Evolutionary conservation across 2,888 invertebrate species (phyloP), one percentile per base, ranked within the genome.

Genomic region (Toxonevra muliebris): DNA sequence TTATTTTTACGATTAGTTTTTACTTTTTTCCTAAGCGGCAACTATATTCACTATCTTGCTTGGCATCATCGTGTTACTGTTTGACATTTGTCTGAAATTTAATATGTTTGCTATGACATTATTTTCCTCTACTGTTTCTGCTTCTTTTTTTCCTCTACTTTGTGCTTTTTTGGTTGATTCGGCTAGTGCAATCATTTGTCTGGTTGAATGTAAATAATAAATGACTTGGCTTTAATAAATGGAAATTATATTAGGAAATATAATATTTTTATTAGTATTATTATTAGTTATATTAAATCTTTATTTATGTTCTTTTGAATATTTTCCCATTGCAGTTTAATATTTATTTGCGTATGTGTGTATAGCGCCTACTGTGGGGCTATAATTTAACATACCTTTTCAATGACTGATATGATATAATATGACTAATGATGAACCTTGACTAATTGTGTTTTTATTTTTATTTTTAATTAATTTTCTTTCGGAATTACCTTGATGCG

Each of bases 1-100:
- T 48, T 48, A 13, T 20, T 45, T 61, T 61, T 50, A 61, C n/a
- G 50, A 61, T 61, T 48, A 61, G 13, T 61, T 61, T 48, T 61
- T 53, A 19, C 60, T 61, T 61, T n/a, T n/a, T n/a, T 61, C 41
- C 0, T 59, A 13, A 10, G 10, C 40, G 41, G n/a, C n/a, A 13
- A 13, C 17, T n/a, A 12, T 17, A 17, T 19, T 20, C 13, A 20
- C 13, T 40, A 40, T 13, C 30, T 57, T 30, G 11, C 10, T 57
- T 30, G 9, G 13, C 40, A 57, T 57, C 30, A 30, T 30, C 30
- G 30, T 7, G 30, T 30, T 30, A 30, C 30, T 30, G 30, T 30
- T 30, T 57, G 57, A 57, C 57, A 40, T 59, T 59, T 41, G 13
- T 59, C 13, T 12, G 59, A 59, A 59, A 59, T 42, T 59, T 43